These are phyloP conservation scores for Mycalesis mineus DNA, from an alignment of 2,888 invertebrate genomes.

Conservation along the genomic window DNA sequence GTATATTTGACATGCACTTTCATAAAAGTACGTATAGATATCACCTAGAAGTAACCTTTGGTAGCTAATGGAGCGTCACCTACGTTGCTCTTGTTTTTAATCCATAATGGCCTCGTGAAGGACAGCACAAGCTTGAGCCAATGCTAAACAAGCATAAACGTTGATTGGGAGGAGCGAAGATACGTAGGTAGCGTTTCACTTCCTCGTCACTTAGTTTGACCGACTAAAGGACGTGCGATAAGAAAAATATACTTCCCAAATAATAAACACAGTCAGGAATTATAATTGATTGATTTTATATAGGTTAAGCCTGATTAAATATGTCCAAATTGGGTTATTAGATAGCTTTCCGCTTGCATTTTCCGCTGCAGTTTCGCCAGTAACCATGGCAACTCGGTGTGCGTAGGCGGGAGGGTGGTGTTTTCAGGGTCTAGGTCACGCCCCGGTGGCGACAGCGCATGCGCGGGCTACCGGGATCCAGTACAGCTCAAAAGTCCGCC, in stretches of 20 bases:
- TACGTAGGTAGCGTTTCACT: constrained; percentile 43
- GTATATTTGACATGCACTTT: too few species aligned
- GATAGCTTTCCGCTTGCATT: constrained; percentile 24
- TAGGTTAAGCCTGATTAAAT: not conserved
- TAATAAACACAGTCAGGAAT: too few species aligned
- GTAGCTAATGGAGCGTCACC: constrained; percentile 22
- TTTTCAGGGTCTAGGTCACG: constrained; percentile 80
- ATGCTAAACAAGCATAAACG: constrained; percentile 48
- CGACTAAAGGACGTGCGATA: not conserved
- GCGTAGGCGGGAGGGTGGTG: constrained; percentile 68
- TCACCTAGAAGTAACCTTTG: constrained; percentile 15
- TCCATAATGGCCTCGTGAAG: constrained; percentile 44
- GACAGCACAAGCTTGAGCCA: constrained; percentile 42
- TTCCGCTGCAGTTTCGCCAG: constrained; percentile 42
- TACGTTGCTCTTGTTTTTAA: constrained; percentile 42
- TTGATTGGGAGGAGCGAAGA: constrained; percentile 60
- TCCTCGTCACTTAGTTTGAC: constrained; percentile 31
- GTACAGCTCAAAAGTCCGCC: constrained; percentile 48
- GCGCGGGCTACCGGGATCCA: constrained; percentile 57
- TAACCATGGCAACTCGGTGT: constrained; percentile 57
- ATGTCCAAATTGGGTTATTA: not conserved
- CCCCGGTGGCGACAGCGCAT: constrained; percentile 59
- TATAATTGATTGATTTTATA: not conserved
- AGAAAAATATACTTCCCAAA: not conserved
- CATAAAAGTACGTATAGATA: not conserved